Percentiles rank a stretch among this genome's conserved stretches.
These are phyloP conservation scores for Arvicanthis niloticus DNA, from an alignment of 2,113 vertebrate genomes.

Conservation along the genomic window DNA sequence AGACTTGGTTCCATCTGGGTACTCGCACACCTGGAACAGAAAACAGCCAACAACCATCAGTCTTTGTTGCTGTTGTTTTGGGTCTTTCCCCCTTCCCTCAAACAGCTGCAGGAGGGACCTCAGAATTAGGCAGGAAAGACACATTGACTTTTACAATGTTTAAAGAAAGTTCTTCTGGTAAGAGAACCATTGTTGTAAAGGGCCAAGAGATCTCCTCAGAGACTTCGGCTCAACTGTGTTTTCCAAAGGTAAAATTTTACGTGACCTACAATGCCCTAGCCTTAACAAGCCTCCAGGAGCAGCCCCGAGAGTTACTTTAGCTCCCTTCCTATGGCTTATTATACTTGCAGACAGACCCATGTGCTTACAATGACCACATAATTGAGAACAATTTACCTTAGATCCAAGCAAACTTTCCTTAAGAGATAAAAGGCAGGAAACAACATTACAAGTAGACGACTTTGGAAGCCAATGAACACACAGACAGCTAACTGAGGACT, in stretches of 20 bases:
- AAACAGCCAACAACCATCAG: not conserved
- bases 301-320: not conserved
- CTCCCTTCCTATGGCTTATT: not conserved
- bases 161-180: not conserved
- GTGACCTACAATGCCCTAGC: not conserved
- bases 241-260: not conserved
- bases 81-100: not conserved
- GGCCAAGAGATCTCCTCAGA: not conserved
- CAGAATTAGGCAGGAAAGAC: not conserved
- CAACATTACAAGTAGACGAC: not conserved
- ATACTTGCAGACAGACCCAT: not conserved
- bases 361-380: slow-evolving; percentile 21
- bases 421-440: not conserved
- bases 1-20: slow-evolving; percentile 94
- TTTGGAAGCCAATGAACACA: not conserved
- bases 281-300: not conserved
- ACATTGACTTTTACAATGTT: not conserved
- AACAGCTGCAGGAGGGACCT: not conserved
- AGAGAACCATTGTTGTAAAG: too few species aligned
- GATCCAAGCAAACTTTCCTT: not conserved
- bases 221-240: not conserved
- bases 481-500: not conserved
- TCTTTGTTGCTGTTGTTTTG: not conserved
- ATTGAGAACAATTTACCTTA: slow-evolving; percentile 16
- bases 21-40: slow-evolving; percentile 93